Conservation (phyloP, 2,113 vertebrate species). For the Apteryx mantelli region DNA sequence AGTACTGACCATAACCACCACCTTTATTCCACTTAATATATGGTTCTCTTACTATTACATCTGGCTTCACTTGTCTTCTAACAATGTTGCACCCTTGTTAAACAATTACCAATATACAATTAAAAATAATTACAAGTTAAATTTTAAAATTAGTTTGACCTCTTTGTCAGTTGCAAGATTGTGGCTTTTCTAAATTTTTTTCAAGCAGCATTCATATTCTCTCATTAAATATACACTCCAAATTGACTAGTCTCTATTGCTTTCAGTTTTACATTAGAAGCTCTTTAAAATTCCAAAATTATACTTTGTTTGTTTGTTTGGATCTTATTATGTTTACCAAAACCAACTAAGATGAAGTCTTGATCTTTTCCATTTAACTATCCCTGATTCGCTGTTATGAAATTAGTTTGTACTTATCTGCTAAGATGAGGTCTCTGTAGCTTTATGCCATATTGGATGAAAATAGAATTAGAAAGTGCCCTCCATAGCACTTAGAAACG, state of each 20-base stretch:
- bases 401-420: slow-evolving; percentile 3
- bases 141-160: neutral
- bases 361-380: neutral
- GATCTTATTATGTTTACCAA: neutral
- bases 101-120: neutral
- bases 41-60: neutral
- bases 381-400: neutral
- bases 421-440: neutral
- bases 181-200: neutral
- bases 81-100: neutral
- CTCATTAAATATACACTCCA: neutral
- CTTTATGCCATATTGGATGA: neutral
- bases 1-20: neutral
- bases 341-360: neutral
- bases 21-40: neutral
- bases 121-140: neutral
- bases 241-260: neutral
- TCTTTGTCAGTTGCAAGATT: neutral
- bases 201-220: neutral
- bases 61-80: neutral
- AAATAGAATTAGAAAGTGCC: neutral
- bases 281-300: neutral
- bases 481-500: neutral
- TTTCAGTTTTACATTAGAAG: neutral
- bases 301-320: neutral